Evolutionary conservation across 1,140 invertebrate genomes (phyloP).

Genomic region (Ceratina australensis): DNA sequence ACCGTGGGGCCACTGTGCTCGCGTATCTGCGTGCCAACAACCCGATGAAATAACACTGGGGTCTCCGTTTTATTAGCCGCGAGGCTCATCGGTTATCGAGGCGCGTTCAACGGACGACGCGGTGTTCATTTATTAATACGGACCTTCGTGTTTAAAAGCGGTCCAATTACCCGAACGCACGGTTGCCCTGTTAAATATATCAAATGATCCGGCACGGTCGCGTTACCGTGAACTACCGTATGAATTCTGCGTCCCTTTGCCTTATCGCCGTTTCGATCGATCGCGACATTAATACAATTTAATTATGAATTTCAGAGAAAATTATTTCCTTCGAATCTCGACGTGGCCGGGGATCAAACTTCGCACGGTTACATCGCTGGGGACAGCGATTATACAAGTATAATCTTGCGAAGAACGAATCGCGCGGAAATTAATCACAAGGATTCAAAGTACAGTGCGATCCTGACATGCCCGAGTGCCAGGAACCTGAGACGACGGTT

Average conservation of each 20-base stretch:
- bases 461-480: background rate
- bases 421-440: background rate
- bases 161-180: background rate
- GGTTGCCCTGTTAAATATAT: background rate
- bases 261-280: too few species aligned
- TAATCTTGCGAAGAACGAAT: background rate
- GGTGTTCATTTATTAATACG: slow-evolving; percentile 19
- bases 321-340: background rate
- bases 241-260: background rate
- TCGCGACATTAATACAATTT: background rate
- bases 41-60: background rate
- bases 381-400: background rate
- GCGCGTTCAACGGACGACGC: background rate
- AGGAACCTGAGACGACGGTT: slow-evolving; percentile 6
- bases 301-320: background rate
- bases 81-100: background rate
- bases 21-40: background rate
- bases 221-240: background rate
- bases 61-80: slow-evolving; percentile 11
- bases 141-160: background rate
- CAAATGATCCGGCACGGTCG: background rate
- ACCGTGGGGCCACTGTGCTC: background rate
- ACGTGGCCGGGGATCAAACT: too few species aligned
- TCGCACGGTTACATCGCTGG: background rate
- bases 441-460: background rate